These are phyloP conservation scores for Nannoperca obscura DNA, from an alignment of 2,797 vertebrate genomes.

Conservation along the genomic window DNA sequence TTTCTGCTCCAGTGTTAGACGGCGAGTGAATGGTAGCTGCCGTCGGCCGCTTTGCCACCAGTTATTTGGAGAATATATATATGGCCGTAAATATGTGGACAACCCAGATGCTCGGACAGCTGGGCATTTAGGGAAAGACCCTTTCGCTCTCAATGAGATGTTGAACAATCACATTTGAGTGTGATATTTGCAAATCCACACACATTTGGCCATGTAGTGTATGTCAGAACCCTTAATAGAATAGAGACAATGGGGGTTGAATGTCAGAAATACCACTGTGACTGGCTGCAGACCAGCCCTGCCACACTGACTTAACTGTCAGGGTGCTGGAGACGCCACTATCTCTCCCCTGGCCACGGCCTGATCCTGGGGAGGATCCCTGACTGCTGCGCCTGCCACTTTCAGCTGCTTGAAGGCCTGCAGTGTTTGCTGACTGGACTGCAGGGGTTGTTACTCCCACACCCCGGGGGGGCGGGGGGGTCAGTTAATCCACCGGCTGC, in stretches of 20 bases:
- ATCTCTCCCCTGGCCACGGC: constrained; percentile 65
- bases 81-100: background rate
- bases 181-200: background rate
- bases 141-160: background rate
- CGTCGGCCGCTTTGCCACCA: background rate
- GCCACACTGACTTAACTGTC: constrained; percentile 59
- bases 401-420: constrained; percentile 48
- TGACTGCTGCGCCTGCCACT: constrained; percentile 51
- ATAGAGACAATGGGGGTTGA: constrained; percentile 10
- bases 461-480: constrained; percentile 1
- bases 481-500: constrained; percentile 46
- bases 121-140: background rate
- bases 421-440: constrained; percentile 73
- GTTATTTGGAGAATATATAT: background rate
- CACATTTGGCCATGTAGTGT: background rate
- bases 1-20: constrained; percentile 9
- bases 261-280: constrained; percentile 55
- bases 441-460: constrained; percentile 74
- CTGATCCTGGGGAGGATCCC: constrained; percentile 75
- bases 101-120: too few species aligned
- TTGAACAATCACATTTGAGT: constrained; percentile 3
- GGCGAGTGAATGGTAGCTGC: constrained; percentile 12
- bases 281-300: constrained; percentile 59
- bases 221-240: background rate
- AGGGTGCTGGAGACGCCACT: constrained; percentile 80